phyloP scores from a whole-genome alignment of 2,113 vertebrate species.

The Capreolus pygargus region DNA sequence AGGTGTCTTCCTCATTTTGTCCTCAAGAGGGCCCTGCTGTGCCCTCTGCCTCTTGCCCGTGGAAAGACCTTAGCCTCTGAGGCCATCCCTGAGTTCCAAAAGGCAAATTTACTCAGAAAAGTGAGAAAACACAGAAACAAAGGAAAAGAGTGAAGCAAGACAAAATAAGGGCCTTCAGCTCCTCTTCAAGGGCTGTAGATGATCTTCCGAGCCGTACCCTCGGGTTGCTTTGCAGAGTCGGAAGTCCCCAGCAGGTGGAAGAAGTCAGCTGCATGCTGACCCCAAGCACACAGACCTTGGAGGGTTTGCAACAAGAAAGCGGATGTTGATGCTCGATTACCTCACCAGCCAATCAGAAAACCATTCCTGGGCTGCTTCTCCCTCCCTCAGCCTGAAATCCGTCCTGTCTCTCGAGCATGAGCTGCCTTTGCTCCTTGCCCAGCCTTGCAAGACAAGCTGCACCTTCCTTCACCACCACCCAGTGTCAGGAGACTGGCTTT shows the following conservation, averaged over 20 bases:
- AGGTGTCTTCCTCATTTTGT: background rate
- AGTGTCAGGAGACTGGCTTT: background rate
- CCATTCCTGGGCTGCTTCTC: background rate
- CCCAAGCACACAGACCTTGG: background rate
- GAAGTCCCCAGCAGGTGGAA: background rate
- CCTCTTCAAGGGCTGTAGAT: background rate
- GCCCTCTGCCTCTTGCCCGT: background rate
- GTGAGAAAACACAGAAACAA: background rate
- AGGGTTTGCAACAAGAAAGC: background rate
- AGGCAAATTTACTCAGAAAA: background rate
- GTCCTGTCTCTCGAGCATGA: rapidly evolving
- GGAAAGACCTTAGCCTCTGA: background rate
- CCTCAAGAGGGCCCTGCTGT: background rate
- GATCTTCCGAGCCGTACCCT: background rate
- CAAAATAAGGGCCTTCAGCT: background rate
- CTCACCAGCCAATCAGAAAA: background rate
- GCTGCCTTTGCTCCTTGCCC: background rate
- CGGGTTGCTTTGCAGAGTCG: background rate
- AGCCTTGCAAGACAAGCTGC: background rate
- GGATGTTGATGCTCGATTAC: rapidly evolving
- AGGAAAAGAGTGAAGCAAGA: background rate
- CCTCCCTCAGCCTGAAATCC: background rate
- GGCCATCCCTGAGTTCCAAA: background rate
- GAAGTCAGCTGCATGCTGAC: background rate
- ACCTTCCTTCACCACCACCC: background rate